Evolutionary conservation across 2,797 vertebrate genomes (phyloP).

Genomic region (Diplodus sargus): DNA sequence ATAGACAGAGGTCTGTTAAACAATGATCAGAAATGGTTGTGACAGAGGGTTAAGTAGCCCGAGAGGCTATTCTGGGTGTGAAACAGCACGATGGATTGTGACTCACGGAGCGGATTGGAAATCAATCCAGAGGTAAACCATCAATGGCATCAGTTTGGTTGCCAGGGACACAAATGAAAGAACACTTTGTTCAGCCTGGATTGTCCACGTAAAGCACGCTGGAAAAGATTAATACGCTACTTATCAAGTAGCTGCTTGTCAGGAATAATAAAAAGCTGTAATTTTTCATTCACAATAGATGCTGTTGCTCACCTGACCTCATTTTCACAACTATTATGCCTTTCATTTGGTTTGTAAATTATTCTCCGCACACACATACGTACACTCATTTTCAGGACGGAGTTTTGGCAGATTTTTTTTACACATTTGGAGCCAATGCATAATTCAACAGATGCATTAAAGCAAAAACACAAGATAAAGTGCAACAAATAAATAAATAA

Average conservation of each 20-base stretch:
- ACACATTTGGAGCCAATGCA: slow-evolving; percentile 51
- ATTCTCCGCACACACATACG: slow-evolving; percentile 13
- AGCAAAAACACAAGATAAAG: slow-evolving; percentile 16
- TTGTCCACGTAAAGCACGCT: not conserved
- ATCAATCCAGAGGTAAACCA: slow-evolving; percentile 48
- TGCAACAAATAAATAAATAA: slow-evolving; percentile 16
- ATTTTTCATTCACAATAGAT: slow-evolving; percentile 37
- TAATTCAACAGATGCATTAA: slow-evolving; percentile 45
- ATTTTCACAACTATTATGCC: slow-evolving; percentile 41
- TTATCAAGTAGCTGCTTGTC: slow-evolving; percentile 21
- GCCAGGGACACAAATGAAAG: no score
- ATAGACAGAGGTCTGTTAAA: slow-evolving; percentile 50
- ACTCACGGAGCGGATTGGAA: slow-evolving; percentile 25
- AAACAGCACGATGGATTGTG: slow-evolving; percentile 18
- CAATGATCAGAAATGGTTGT: slow-evolving; percentile 54
- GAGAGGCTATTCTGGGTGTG: slow-evolving; percentile 36
- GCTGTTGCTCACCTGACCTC: slow-evolving; percentile 35
- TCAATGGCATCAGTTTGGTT: slow-evolving; percentile 11
- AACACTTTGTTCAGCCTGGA: slow-evolving; percentile 5
- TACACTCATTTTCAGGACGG: slow-evolving; percentile 43
- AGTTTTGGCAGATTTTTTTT: slow-evolving; percentile 37
- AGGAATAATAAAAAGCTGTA: not conserved
- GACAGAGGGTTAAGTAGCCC: slow-evolving; percentile 45
- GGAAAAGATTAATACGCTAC: slow-evolving; percentile 21
- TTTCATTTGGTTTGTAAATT: slow-evolving; percentile 52